Percentiles rank a stretch among this genome's conserved stretches.
Evolutionary conservation across 2,888 invertebrate genomes (phyloP).

Genomic region (Leptinotarsa peninsularis): DNA sequence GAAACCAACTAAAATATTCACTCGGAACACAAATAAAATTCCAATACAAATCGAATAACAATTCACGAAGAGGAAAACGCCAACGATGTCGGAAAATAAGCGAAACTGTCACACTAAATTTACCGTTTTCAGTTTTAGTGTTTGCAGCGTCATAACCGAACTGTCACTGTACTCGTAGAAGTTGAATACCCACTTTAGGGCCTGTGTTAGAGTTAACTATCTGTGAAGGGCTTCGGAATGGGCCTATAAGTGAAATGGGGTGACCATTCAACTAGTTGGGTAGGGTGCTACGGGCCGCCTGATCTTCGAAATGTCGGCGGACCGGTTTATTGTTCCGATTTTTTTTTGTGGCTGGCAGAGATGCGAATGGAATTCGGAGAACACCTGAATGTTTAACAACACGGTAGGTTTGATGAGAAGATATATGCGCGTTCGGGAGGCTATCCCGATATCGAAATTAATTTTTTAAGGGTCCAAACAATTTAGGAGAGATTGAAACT

Average conservation of each 20-base stretch:
- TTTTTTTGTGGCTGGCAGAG: neutral
- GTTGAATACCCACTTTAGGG: constrained; percentile 19
- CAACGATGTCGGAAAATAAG: constrained; percentile 9
- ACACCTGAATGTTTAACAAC: neutral
- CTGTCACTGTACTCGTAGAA: constrained; percentile 17
- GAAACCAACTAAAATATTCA: constrained; percentile 1
- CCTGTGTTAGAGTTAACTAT: constrained; percentile 22
- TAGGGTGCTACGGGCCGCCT: constrained; percentile 11
- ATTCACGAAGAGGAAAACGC: constrained; percentile 8
- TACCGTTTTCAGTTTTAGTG: constrained; percentile 14
- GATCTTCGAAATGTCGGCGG: neutral
- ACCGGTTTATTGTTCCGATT: constrained; percentile 15
- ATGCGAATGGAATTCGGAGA: constrained; percentile 11
- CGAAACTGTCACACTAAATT: constrained; percentile 16
- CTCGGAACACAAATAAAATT: neutral
- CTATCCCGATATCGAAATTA: too few species aligned
- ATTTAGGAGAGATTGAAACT: too few species aligned
- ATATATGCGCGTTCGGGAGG: too few species aligned
- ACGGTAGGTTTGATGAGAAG: too few species aligned
- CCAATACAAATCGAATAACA: constrained; percentile 9
- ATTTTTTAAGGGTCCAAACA: too few species aligned
- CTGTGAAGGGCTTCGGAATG: constrained; percentile 14
- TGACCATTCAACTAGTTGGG: constrained; percentile 24
- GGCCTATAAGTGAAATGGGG: constrained; percentile 21
- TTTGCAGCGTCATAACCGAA: constrained; percentile 21